Evolutionary conservation across 2,113 vertebrate species (phyloP).

Genomic region (Forbesichthys papilliferus): DNA sequence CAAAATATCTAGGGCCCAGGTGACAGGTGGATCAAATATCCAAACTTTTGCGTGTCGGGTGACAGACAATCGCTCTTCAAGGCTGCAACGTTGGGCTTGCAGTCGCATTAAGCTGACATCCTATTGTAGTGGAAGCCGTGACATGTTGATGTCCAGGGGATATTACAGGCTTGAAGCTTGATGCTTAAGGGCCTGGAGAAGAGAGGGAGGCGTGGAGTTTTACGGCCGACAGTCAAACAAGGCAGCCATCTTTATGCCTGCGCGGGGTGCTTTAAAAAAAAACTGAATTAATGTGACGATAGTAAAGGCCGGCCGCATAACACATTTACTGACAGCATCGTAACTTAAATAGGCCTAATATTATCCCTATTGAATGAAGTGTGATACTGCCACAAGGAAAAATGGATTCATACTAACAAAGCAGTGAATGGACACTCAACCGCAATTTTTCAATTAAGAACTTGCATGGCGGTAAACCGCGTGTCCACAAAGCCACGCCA

Average conservation of each 20-base stretch:
- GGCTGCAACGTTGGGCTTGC: slow-evolving; percentile 75
- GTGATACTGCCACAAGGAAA: neutral
- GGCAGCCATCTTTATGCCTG: slow-evolving; percentile 55
- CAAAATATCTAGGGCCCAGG: slow-evolving; percentile 67
- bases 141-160: slow-evolving; percentile 71
- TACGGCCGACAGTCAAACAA: slow-evolving; percentile 66
- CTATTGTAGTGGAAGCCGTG: slow-evolving; percentile 66
- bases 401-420: slow-evolving; percentile 43
- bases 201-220: slow-evolving; percentile 21
- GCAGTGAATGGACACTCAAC: slow-evolving; percentile 56
- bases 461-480: slow-evolving; percentile 56
- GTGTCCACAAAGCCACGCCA: slow-evolving; percentile 35
- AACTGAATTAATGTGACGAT: neutral
- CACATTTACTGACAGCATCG: neutral
- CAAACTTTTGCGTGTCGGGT: slow-evolving; percentile 67
- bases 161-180: slow-evolving; percentile 64
- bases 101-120: slow-evolving; percentile 73
- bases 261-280: slow-evolving; percentile 34
- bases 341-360: neutral
- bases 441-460: slow-evolving; percentile 68
- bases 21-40: slow-evolving; percentile 79
- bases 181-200: slow-evolving; percentile 45
- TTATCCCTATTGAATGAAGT: neutral
- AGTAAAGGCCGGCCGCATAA: neutral
- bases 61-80: slow-evolving; percentile 72